Conservation (phyloP, 2,113 vertebrate species). For the Stigmatopora argus region DNA sequence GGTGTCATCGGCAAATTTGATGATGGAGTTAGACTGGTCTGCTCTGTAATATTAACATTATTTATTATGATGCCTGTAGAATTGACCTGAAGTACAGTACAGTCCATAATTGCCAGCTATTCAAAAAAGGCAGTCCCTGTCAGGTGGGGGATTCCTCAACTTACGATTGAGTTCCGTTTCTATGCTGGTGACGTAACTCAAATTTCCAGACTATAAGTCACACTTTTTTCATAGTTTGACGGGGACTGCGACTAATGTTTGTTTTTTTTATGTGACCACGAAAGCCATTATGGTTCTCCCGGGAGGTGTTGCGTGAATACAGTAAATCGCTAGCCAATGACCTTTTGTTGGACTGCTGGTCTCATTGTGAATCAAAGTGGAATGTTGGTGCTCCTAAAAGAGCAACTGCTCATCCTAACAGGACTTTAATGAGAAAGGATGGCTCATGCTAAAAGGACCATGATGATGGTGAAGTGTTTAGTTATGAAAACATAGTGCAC, state of each 20-base stretch:
- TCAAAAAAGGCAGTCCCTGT: neutral
- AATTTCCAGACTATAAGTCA: too few species aligned
- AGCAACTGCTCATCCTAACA: constrained; percentile 40
- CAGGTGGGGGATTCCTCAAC: too few species aligned
- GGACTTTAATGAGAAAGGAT: constrained; percentile 45
- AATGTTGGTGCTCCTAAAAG: constrained; percentile 52
- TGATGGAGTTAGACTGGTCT: too few species aligned
- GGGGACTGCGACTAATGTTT: too few species aligned
- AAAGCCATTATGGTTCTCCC: constrained; percentile 50
- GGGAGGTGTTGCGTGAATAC: constrained; percentile 53
- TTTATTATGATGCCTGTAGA: neutral
- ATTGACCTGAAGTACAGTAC: neutral
- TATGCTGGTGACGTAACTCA: too few species aligned
- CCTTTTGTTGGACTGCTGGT: constrained; percentile 53
- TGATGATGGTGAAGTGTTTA: constrained; percentile 21
- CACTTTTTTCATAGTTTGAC: too few species aligned
- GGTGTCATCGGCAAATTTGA: too few species aligned
- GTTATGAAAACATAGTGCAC: constrained; percentile 13
- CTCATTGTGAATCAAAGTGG: constrained; percentile 42
- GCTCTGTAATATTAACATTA: too few species aligned
- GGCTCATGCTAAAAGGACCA: constrained; percentile 7
- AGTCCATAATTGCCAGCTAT: neutral
- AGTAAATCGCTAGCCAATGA: constrained; percentile 58
- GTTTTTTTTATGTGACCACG: constrained; percentile 1
- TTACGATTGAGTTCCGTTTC: too few species aligned